phyloP scores from a whole-genome alignment of 2,888 invertebrate species.

The Steinernema hermaphroditum region DNA sequence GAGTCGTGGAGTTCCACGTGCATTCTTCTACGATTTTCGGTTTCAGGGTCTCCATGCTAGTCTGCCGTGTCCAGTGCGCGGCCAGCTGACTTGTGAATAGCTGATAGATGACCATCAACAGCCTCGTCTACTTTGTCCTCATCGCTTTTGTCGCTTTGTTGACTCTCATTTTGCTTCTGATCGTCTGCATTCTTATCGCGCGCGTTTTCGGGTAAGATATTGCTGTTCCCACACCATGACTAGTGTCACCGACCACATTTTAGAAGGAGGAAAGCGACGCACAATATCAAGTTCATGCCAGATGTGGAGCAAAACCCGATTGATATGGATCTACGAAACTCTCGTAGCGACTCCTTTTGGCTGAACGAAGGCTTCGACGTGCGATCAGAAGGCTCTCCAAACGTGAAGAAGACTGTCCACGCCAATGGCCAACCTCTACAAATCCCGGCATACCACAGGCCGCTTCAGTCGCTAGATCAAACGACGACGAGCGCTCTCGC shows the following conservation, averaged over 20 bases:
- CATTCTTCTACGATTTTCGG: no score
- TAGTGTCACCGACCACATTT: no score
- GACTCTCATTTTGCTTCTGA: background rate
- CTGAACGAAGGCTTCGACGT: constrained; percentile 22
- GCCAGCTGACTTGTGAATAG: no score
- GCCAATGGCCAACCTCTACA: background rate
- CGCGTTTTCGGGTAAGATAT: background rate
- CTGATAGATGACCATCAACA: constrained; percentile 3
- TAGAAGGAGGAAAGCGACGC: background rate
- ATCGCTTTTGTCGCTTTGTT: background rate
- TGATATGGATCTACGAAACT: background rate
- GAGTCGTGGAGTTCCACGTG: no score
- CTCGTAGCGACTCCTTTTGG: background rate
- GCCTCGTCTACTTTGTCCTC: background rate
- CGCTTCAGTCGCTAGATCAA: constrained; percentile 7
- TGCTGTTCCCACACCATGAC: background rate
- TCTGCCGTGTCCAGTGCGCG: no score
- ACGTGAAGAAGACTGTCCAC: background rate
- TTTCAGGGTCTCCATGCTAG: no score
- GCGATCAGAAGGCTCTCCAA: background rate
- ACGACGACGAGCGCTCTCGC: constrained; percentile 8
- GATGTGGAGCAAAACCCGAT: background rate
- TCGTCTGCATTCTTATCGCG: background rate
- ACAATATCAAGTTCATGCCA: constrained; percentile 16
- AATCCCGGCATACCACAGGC: background rate